Evolutionary conservation across 2,113 vertebrate species (phyloP).

Genomic region (Solea senegalensis): DNA sequence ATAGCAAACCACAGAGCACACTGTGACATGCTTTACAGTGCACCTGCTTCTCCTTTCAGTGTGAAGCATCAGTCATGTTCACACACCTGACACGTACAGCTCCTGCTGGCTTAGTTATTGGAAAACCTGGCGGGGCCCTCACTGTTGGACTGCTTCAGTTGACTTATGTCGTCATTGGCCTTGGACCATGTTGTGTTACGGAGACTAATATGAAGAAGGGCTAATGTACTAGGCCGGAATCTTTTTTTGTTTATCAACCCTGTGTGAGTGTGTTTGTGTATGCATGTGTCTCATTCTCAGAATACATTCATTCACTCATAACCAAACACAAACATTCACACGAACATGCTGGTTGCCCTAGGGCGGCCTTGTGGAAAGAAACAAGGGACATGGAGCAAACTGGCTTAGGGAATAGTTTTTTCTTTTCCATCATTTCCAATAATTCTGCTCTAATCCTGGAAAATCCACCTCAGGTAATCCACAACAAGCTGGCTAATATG

Average conservation of each 20-base stretch:
- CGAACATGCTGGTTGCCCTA: neutral
- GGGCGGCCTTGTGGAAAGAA: neutral
- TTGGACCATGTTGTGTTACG: constrained; percentile 17
- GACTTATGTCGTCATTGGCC: constrained; percentile 30
- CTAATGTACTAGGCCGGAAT: constrained; percentile 17
- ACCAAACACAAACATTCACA: neutral
- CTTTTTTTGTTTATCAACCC: constrained; percentile 17
- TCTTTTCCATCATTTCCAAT: constrained; percentile 37
- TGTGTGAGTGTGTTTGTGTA: constrained; percentile 2
- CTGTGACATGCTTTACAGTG: neutral
- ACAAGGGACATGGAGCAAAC: constrained; percentile 19
- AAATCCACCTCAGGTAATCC: constrained; percentile 52
- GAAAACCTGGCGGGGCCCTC: constrained; percentile 35
- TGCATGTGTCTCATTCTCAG: constrained; percentile 14
- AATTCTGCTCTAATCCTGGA: constrained; percentile 49
- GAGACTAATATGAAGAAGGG: constrained; percentile 27
- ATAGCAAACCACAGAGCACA: neutral
- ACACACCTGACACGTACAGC: constrained; percentile 23
- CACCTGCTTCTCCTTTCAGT: constrained; percentile 23
- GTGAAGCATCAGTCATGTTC: constrained; percentile 1
- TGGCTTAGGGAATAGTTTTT: constrained; percentile 46
- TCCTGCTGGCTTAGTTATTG: constrained; percentile 58
- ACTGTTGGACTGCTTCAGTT: constrained; percentile 22
- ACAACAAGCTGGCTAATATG: constrained; percentile 22
- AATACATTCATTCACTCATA: constrained; percentile 16